Base-by-base conservation (phyloP, 2,888 invertebrate species). In the Exephanes ischioxanthus region DNA sequence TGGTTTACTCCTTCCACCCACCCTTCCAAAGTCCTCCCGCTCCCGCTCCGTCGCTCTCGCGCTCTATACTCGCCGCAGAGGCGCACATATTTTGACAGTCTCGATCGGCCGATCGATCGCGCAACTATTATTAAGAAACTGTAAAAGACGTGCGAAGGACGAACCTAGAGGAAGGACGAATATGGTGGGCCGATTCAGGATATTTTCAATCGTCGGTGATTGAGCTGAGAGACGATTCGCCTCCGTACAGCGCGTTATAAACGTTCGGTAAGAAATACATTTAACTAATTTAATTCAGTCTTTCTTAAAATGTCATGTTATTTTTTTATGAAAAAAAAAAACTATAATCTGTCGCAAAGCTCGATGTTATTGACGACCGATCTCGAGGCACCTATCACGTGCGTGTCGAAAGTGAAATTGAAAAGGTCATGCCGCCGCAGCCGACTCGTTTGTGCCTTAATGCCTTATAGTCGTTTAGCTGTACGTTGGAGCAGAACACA, bases 341-440 rank as follows among this genome's bases (percentile, higher is more conserved):
- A 41, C 5, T 7, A 5, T 5, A 16, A 58, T 58, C 7, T 26
- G 9, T 55, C 19, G 33, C 53, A 19, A 55, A 33, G n/a, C 37
- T 41, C 58, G 73, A 45, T 55, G 58, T 45, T 45, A 55, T 58
- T 37, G 41, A 45, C 1, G 33, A 19, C 7, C 33, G 58, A 67
- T 79, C 48, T 73, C 55, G 51, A 78, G 41, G 58, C 26, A 66
- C 63, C 22, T 53, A 70, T 66, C 68, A 79, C 73, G 68, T 73
- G 73, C 48, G 67, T 73, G 58, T 78, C 37, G 79, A 83, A 83
- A 79, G 79, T 79, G 61, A 83, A 83, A 79, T 37, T 30, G 45
- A 14, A 58, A 83, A 83, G 83, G 83, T 79, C 79, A 55, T 37
- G 45, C n/a, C 33, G 14, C 51, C 58, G 55, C 51, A 16, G 33